These are phyloP conservation scores for Thalassaphorura encarpata DNA, from an alignment of 1,140 invertebrate species.

Conservation along the genomic window DNA sequence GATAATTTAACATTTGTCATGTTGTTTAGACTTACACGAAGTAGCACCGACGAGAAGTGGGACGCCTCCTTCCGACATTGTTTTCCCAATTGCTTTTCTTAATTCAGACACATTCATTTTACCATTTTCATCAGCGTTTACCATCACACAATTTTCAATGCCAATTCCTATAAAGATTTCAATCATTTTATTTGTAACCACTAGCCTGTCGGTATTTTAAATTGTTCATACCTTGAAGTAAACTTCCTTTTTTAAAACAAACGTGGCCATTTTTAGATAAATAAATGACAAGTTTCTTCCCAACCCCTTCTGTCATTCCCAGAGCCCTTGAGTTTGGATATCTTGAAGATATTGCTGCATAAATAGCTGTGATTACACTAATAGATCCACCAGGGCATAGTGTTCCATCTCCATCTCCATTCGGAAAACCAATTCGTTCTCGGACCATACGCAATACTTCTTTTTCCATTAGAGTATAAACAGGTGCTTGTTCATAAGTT, in stretches of 20 bases:
- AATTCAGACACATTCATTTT: slow-evolving; percentile 66
- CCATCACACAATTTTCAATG: slow-evolving; percentile 58
- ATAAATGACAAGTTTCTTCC: slow-evolving; percentile 54
- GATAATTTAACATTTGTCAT: slow-evolving; percentile 42
- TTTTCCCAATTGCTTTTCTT: slow-evolving; percentile 52
- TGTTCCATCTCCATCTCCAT: slow-evolving; percentile 67
- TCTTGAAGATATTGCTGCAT: too few relatives aligned
- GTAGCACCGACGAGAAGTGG: slow-evolving; percentile 86
- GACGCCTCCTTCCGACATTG: slow-evolving; percentile 53
- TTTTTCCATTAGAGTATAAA: not conserved
- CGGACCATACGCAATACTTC: not conserved
- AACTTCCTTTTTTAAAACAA: slow-evolving; percentile 73
- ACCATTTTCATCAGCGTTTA: slow-evolving; percentile 58
- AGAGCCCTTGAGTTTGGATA: slow-evolving; percentile 53
- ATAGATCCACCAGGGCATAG: slow-evolving; percentile 91
- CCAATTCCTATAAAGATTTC: slow-evolving; percentile 58
- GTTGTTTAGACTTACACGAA: slow-evolving; percentile 45
- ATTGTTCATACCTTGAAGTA: slow-evolving; percentile 41
- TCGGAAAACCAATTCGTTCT: not conserved
- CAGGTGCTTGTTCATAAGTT: not conserved
- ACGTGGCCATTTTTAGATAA: slow-evolving; percentile 88
- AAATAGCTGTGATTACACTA: slow-evolving; percentile 93
- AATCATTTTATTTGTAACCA: not conserved
- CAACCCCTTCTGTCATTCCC: not conserved
- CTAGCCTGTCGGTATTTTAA: not conserved